Evolutionary conservation across 2,113 vertebrate genomes (phyloP), one percentile per base, ranked within the genome.

Genomic region (Protomyctophum bolini): DNA sequence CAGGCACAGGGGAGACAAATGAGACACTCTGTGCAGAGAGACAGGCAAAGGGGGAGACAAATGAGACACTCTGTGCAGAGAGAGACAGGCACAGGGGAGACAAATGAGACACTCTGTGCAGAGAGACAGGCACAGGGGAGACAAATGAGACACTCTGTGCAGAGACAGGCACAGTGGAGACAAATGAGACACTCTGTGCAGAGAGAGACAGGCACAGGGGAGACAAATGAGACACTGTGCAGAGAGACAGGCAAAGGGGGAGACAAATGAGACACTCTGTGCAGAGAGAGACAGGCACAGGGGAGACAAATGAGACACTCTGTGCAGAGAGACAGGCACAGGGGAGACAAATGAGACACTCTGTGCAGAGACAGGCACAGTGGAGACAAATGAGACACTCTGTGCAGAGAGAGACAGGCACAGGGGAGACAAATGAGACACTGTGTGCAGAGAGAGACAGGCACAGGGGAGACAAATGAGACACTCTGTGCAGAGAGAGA

Each of bases 31-130:
- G 90, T 52, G 64, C 80, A 82, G 68, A 76, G 45, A 57, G 2
- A 50, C 59, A 59, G 63, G 79, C 4, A 67, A 41, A 64, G 41
- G 7, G 7, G 61, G 45, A 48, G 47, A 66, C 15, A 72, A 11
- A 4, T 77, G n/a, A 72, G 89, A 73, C 96, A 98, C 28, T 94
- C 96, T 98, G 90, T 52, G 64, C 80, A 82, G 68, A 76, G 68
- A 76, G 45, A 57, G 2, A 50, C 59, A 59, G 63, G 79, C 4
- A 67, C 46, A 64, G 41, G 7, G 61, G 45, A 48, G 47, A 66
- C 15, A 72, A 11, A 4, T 77, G n/a, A 72, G 89, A 73, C 96
- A 98, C 28, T 94, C 96, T 98, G 90, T 52, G 64, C 80, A 82
- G 68, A 76, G 45, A 57, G 2, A 50, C 59, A 59, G 63, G 79